phyloP scores from a whole-genome alignment of 2,888 invertebrate species.

The Mythimna albipuncta region DNA sequence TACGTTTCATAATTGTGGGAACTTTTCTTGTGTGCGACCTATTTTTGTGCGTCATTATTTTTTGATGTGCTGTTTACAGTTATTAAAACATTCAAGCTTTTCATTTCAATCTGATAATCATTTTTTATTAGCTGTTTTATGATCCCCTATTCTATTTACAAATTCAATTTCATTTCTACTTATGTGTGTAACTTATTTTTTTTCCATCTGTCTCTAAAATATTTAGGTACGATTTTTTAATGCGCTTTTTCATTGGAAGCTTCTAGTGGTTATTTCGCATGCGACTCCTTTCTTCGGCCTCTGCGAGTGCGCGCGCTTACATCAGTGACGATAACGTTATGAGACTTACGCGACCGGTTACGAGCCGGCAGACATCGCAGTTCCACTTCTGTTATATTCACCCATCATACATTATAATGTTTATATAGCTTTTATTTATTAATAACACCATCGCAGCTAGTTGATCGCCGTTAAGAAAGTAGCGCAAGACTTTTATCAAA shows the following conservation, averaged over 20 bases:
- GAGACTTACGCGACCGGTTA: constrained; percentile 81
- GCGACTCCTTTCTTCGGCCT: constrained; percentile 60
- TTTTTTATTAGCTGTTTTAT: background rate
- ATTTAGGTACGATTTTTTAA: background rate
- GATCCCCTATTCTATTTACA: background rate
- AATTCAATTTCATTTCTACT: background rate
- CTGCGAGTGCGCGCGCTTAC: constrained; percentile 73
- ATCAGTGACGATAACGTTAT: constrained; percentile 84
- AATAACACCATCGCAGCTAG: constrained; percentile 20
- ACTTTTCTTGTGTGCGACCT: constrained; percentile 39
- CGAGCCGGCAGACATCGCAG: constrained; percentile 64
- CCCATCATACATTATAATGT: constrained; percentile 42
- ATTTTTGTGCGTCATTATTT: constrained; percentile 15
- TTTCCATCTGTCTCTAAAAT: background rate
- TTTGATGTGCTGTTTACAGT: constrained; percentile 10
- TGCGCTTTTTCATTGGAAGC: constrained; percentile 8
- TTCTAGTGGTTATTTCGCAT: constrained; percentile 43
- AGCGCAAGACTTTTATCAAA: constrained; percentile 16
- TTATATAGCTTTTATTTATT: constrained; percentile 40
- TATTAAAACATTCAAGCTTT: background rate
- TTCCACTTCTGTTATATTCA: constrained; percentile 68
- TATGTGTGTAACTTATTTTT: no score
- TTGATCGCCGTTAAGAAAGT: constrained; percentile 12
- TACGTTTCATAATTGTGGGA: constrained; percentile 59
- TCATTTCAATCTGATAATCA: constrained; percentile 12